Conservation (phyloP, 2,113 vertebrate species). For the Scalopus aquaticus region DNA sequence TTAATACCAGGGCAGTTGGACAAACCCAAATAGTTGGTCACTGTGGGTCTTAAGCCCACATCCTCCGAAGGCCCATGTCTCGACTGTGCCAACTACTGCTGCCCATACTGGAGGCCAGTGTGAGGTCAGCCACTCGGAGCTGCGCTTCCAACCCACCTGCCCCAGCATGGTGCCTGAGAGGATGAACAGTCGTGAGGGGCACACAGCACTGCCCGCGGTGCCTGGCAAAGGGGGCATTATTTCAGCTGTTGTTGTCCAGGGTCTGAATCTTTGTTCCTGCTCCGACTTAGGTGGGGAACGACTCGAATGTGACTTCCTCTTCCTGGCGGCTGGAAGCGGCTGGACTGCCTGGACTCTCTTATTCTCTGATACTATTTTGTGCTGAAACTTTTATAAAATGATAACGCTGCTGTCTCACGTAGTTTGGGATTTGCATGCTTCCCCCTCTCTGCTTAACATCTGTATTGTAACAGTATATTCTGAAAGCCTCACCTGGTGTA, state of each 20-base stretch:
- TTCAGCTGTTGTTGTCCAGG: rapidly evolving
- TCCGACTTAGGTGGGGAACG: not conserved
- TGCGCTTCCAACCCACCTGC: too few relatives aligned
- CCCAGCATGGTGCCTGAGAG: rapidly evolving
- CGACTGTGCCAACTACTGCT: not conserved
- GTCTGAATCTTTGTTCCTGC: not conserved
- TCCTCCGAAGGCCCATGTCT: not conserved
- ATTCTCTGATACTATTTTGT: constrained; percentile 41
- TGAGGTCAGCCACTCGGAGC: not conserved
- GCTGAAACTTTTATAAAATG: constrained; percentile 78
- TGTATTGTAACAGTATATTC: constrained; percentile 76
- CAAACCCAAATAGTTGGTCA: rapidly evolving
- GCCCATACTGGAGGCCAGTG: not conserved
- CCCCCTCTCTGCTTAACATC: constrained; percentile 79
- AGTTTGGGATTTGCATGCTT: constrained; percentile 69
- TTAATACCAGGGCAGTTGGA: not conserved
- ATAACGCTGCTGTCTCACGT: constrained; percentile 67
- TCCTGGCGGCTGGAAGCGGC: not conserved
- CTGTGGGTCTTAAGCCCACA: not conserved
- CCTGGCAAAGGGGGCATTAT: too few relatives aligned
- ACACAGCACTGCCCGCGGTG: rapidly evolving
- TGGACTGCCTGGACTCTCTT: not conserved
- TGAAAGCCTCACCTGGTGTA: constrained; percentile 78
- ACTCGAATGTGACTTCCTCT: not conserved
- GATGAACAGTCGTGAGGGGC: not conserved